phyloP scores from a whole-genome alignment of 2,888 invertebrate genomes.

The Odontocerum albicorne region DNA sequence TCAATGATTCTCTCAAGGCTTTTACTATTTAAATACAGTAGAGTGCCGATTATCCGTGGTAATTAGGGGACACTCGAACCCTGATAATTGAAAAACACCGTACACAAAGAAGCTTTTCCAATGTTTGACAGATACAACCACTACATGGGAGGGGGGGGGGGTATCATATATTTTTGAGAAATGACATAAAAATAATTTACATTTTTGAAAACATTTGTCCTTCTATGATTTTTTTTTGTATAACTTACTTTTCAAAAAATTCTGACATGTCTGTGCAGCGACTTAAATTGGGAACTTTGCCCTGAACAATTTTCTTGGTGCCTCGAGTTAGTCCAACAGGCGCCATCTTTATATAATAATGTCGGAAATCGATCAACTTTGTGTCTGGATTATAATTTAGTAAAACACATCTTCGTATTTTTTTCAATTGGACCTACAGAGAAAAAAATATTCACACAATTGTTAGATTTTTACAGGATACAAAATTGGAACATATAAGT shows the following conservation, averaged over 20 bases:
- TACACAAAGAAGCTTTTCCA: too few relatives aligned
- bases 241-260: slow-evolving; percentile 79
- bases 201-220: too few relatives aligned
- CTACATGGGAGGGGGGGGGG: too few relatives aligned
- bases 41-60: too few relatives aligned
- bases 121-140: too few relatives aligned
- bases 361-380: slow-evolving; percentile 87
- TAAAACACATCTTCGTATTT: slow-evolving; percentile 85
- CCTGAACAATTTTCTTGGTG: slow-evolving; percentile 89
- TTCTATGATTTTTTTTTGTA: too few relatives aligned
- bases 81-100: too few relatives aligned
- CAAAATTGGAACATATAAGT: not conserved
- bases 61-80: too few relatives aligned
- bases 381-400: slow-evolving; percentile 86
- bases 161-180: too few relatives aligned
- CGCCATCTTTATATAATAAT: slow-evolving; percentile 90
- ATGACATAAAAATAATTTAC: too few relatives aligned
- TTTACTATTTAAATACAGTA: too few relatives aligned
- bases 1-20: too few relatives aligned
- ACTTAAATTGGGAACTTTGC: slow-evolving; percentile 88
- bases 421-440: slow-evolving; percentile 78
- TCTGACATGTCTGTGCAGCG: slow-evolving; percentile 85
- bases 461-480: not conserved
- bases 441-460: slow-evolving; percentile 1
- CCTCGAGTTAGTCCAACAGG: slow-evolving; percentile 90